Evolutionary conservation across 2,888 invertebrate species (phyloP).

Genomic region (Andrena bucephala): DNA sequence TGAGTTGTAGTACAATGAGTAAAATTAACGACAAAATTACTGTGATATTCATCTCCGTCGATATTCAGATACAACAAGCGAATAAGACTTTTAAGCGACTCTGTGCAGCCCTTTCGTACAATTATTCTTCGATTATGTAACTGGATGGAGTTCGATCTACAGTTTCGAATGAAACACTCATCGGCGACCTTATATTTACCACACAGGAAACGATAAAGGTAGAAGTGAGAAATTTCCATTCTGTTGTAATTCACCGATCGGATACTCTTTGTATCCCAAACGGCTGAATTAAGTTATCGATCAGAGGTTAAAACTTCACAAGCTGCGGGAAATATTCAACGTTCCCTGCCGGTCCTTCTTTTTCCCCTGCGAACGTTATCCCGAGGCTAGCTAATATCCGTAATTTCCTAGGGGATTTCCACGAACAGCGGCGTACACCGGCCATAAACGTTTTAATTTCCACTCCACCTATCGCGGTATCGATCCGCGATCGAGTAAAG

Average conservation of each 20-base stretch:
- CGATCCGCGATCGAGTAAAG: slow-evolving; percentile 52
- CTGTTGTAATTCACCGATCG: background rate
- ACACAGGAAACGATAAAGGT: too few species aligned
- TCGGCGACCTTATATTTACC: too few species aligned
- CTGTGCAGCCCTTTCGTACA: too few species aligned
- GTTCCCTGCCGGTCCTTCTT: background rate
- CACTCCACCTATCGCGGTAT: slow-evolving; percentile 40
- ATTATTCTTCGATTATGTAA: too few species aligned
- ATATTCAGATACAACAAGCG: too few species aligned
- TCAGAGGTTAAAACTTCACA: slow-evolving; percentile 9
- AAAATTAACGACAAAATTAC: too few species aligned
- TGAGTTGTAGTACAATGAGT: background rate
- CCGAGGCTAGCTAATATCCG: slow-evolving; percentile 46
- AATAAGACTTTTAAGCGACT: too few species aligned
- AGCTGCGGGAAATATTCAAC: background rate
- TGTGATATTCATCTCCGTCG: too few species aligned
- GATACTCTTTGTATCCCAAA: background rate
- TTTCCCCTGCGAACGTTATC: background rate
- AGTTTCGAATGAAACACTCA: too few species aligned
- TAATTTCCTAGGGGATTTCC: slow-evolving; percentile 52
- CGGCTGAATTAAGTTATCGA: background rate
- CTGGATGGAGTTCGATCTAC: too few species aligned
- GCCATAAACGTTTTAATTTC: slow-evolving; percentile 60
- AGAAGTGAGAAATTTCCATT: too few species aligned
- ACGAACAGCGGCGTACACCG: slow-evolving; percentile 8